Evolutionary conservation across 2,113 vertebrate genomes (phyloP).

Genomic region (Abramis brama): DNA sequence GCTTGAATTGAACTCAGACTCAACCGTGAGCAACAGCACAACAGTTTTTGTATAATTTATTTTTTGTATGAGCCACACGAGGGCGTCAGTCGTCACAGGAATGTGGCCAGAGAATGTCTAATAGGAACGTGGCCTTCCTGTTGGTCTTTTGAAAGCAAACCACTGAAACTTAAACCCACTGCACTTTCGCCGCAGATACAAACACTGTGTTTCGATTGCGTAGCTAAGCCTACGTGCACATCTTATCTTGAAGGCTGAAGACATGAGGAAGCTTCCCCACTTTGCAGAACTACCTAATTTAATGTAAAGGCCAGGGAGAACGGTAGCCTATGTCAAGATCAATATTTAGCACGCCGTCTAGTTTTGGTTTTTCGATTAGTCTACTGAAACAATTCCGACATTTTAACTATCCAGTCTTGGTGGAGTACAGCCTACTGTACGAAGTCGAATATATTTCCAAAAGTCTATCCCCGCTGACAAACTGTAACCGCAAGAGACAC

Average conservation of each 20-base stretch:
- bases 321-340: not conserved
- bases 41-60: not conserved
- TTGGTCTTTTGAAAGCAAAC: not conserved
- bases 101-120: not conserved
- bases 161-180: constrained; percentile 9
- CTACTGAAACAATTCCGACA: not conserved
- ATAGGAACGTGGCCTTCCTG: not conserved
- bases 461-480: not conserved
- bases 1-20: not conserved
- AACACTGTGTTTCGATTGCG: not conserved
- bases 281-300: not conserved
- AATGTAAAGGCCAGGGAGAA: constrained; percentile 1
- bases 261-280: not conserved
- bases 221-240: not conserved
- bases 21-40: too few relatives aligned
- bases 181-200: not conserved
- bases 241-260: not conserved
- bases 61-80: not conserved
- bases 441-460: not conserved
- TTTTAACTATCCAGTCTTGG: not conserved
- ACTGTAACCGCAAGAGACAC: not conserved
- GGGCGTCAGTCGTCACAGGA: constrained; percentile 14
- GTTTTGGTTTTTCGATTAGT: not conserved
- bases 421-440: not conserved
- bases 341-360: not conserved